These are phyloP conservation scores for Plagodis pulveraria DNA, from an alignment of 2,888 invertebrate genomes.

Conservation along the genomic window DNA sequence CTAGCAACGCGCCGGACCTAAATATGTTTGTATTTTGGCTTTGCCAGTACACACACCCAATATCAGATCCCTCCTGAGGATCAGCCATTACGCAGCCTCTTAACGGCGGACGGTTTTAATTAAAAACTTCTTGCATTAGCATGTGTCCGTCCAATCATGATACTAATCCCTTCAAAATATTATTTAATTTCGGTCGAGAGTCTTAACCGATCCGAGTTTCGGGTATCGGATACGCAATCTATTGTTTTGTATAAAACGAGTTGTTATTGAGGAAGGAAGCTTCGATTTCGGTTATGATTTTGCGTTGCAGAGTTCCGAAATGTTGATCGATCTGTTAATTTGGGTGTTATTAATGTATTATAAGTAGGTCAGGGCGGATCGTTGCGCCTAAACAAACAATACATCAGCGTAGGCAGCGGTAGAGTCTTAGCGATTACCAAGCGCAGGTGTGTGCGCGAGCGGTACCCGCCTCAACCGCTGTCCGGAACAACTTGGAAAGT, in stretches of 20 bases:
- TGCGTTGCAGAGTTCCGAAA: slow-evolving; percentile 12
- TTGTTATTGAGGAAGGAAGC: slow-evolving; percentile 29
- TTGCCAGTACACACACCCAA: slow-evolving; percentile 73
- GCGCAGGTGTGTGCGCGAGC: slow-evolving; percentile 66
- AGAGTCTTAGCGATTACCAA: slow-evolving; percentile 74
- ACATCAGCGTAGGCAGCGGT: slow-evolving; percentile 52
- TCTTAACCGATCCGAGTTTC: slow-evolving; percentile 41
- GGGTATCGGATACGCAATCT: slow-evolving; percentile 33
- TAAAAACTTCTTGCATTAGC: slow-evolving; percentile 85
- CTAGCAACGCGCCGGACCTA: slow-evolving; percentile 74
- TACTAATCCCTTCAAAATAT: slow-evolving; percentile 78
- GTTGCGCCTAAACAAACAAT: slow-evolving; percentile 73
- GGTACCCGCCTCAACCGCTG: slow-evolving; percentile 63
- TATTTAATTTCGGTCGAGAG: slow-evolving; percentile 68
- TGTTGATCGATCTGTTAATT: slow-evolving; percentile 47
- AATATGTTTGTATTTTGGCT: slow-evolving; percentile 84
- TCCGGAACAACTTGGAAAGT: slow-evolving; percentile 75
- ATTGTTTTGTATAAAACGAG: slow-evolving; percentile 41
- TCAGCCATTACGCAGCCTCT: slow-evolving; percentile 83
- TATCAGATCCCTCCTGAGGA: slow-evolving; percentile 80
- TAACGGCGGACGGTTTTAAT: slow-evolving; percentile 82
- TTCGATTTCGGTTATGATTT: slow-evolving; percentile 26
- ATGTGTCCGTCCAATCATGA: slow-evolving; percentile 76
- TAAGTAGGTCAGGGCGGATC: slow-evolving; percentile 61
- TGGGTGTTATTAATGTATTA: slow-evolving; percentile 65